These are phyloP conservation scores for Camponotus fellah DNA, from an alignment of 2,888 invertebrate genomes.

Conservation along the genomic window DNA sequence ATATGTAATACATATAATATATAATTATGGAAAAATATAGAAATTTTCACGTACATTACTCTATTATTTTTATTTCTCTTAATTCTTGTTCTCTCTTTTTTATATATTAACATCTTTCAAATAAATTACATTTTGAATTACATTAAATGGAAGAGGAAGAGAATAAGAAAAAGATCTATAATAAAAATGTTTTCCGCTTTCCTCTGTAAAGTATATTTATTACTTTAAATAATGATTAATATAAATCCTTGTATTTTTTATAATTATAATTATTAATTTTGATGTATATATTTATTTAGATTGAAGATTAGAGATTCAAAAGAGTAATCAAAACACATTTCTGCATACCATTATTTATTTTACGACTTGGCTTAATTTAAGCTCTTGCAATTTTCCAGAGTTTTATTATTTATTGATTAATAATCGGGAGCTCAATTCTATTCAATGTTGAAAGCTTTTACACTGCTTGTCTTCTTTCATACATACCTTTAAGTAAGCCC, in stretches of 20 bases:
- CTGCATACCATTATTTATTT: background rate
- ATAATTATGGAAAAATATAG: background rate
- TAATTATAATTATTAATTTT: background rate
- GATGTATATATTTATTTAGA: background rate
- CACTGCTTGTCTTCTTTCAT: background rate
- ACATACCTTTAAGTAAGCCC: constrained; percentile 90
- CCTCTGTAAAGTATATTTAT: background rate
- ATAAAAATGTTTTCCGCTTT: background rate
- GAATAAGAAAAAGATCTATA: background rate
- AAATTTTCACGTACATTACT: background rate
- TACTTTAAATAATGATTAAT: background rate
- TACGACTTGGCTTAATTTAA: background rate
- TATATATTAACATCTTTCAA: background rate
- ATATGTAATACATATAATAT: background rate
- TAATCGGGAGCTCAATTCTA: background rate
- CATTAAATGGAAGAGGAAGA: background rate
- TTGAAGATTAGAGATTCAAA: background rate
- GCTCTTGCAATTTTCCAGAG: background rate
- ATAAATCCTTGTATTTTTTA: background rate
- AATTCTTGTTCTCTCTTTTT: background rate
- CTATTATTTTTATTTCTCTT: background rate
- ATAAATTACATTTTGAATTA: background rate
- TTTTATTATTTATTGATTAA: background rate
- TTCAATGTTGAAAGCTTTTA: background rate
- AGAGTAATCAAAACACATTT: background rate